Percentiles rank a stretch among this genome's conserved stretches.
Evolutionary conservation across 1,140 invertebrate species (phyloP).

Genomic region (Heliconius hermathena): DNA sequence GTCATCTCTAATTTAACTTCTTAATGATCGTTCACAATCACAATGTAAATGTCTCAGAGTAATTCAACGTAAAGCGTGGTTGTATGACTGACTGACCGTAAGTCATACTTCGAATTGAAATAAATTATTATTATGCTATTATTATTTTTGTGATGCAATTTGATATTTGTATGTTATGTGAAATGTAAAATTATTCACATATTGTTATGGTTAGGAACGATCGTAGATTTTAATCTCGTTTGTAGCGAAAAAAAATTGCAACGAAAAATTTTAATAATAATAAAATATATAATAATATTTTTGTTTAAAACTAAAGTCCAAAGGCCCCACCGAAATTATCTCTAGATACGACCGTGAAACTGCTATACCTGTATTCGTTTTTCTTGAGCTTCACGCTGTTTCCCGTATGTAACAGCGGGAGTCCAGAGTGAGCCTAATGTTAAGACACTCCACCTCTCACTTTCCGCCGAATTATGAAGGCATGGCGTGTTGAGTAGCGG

Average conservation of each 20-base stretch:
- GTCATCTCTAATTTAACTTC: constrained; percentile 4
- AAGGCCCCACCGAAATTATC: too few species aligned
- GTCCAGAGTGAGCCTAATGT: too few species aligned
- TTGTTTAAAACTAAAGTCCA: background rate
- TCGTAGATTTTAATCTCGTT: background rate
- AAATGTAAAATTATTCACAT: background rate
- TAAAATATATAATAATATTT: too few species aligned
- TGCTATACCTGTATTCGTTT: too few species aligned
- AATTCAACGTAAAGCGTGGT: constrained; percentile 1
- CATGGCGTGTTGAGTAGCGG: too few species aligned
- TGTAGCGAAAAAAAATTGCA: background rate
- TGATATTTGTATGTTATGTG: background rate
- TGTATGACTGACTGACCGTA: background rate
- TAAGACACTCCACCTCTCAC: too few species aligned
- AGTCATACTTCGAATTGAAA: background rate
- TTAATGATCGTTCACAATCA: background rate
- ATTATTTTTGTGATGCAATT: background rate
- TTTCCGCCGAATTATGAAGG: too few species aligned
- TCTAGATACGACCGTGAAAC: too few species aligned
- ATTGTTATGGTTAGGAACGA: background rate
- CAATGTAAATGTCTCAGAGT: background rate
- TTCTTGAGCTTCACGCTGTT: too few species aligned
- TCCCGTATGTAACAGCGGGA: too few species aligned
- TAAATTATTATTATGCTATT: background rate
- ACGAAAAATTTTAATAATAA: too few species aligned